Base-by-base conservation (phyloP, 2,113 vertebrate genomes). In the Ceratotherium simum region DNA sequence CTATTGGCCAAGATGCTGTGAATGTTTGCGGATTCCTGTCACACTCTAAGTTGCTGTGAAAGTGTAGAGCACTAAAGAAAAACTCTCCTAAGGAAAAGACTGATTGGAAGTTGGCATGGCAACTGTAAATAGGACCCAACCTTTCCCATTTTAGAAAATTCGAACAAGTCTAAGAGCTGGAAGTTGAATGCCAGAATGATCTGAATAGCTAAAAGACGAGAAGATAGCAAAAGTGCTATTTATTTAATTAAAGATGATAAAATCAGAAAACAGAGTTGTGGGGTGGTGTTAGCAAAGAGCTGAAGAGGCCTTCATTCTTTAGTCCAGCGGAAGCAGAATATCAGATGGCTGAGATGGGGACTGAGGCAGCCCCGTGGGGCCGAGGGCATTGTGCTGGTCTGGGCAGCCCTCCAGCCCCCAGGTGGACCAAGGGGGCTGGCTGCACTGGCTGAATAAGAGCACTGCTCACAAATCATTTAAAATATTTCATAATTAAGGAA, bases 21-120 rank as follows among this genome's bases (percentile, higher is more conserved):
- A 56, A 79, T 42, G 25, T 72, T 99, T 98, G 58, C 8, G 46
- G 94, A 98, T 98, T 98, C 98, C 92, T 62, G 83, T 94, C 98
- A 98, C 83, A 97, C 67, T 96, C 70, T 79, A 56, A 94, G 98
- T 98, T 98, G 98, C 98, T 97, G 97, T 96, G 97, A 98, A 94
- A 98, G 96, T 81, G 87, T 70, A 73, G 97, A 95, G 94, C 95
- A 93, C 67, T 94, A 42, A 90, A 54, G 95, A 96, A 97, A 98
- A 96, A 96, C 97, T 85, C 89, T 97, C 90, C 96, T 69, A 62
- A 84, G 91, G 82, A 69, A 92, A 84, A 97, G 96, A 96, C 96
- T 86, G 94, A 95, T 62, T 94, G 80, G 39, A 58, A 92, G 98
- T 98, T 98, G 98, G 98, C 98, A 98, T 98, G 98, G 97, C 97